Evolutionary conservation across 2,113 vertebrate genomes (phyloP).

Genomic region (Todiramphus saurophagus): DNA sequence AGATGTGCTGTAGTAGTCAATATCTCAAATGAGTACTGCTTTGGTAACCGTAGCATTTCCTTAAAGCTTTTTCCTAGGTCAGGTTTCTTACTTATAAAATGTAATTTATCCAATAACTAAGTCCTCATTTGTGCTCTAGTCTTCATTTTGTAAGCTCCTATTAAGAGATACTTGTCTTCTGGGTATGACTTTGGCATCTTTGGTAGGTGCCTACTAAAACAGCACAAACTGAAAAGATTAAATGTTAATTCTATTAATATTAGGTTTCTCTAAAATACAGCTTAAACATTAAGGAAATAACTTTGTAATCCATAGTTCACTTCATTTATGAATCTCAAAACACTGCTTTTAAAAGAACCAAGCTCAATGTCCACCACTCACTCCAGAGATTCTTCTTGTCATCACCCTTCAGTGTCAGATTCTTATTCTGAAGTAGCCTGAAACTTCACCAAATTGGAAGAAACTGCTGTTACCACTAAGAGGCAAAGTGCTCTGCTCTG

Average conservation of each 20-base stretch:
- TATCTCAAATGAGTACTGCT: background rate
- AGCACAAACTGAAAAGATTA: background rate
- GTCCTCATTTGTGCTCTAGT: background rate
- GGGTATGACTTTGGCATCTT: background rate
- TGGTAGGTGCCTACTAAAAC: background rate
- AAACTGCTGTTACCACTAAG: background rate
- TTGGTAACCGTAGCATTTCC: background rate
- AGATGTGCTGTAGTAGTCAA: background rate
- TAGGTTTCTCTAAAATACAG: background rate
- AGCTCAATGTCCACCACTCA: background rate
- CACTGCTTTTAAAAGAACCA: background rate
- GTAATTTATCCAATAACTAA: background rate
- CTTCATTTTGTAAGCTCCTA: background rate
- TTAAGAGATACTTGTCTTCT: background rate
- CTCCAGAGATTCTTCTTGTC: background rate
- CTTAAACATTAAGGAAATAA: background rate
- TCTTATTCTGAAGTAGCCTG: background rate
- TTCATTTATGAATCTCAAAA: background rate
- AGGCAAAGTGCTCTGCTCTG: background rate
- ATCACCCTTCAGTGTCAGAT: background rate
- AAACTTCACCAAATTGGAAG: background rate
- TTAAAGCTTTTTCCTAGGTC: background rate
- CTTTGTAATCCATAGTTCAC: background rate
- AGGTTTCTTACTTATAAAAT: background rate
- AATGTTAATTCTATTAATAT: background rate